These are phyloP conservation scores for Aphelenchoides fujianensis DNA, from an alignment of 1,140 invertebrate genomes.

Conservation along the genomic window DNA sequence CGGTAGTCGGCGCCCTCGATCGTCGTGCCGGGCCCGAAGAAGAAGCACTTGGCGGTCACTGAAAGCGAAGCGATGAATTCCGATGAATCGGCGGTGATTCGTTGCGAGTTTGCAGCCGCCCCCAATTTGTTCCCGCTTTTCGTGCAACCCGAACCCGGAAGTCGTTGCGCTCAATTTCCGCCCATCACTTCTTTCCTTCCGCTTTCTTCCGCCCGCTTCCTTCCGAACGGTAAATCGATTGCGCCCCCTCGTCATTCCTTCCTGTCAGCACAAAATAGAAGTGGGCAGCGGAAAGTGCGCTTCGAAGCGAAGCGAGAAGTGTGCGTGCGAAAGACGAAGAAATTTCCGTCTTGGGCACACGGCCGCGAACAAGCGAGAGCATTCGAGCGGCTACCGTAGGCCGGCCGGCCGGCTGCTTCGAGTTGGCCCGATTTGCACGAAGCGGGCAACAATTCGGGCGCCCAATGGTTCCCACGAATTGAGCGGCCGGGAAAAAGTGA, in stretches of 20 bases:
- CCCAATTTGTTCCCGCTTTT: background rate
- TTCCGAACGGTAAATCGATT: background rate
- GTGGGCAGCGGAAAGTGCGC: background rate
- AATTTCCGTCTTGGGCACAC: background rate
- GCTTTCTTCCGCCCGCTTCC: too few species aligned
- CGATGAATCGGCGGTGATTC: too few species aligned
- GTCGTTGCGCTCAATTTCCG: background rate
- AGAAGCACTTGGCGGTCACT: conserved; percentile 31
- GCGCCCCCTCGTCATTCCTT: background rate
- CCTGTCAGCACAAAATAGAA: background rate
- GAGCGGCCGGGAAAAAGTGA: too few species aligned
- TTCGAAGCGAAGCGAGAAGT: background rate
- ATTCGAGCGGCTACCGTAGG: background rate
- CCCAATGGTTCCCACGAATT: too few species aligned
- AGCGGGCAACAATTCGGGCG: background rate
- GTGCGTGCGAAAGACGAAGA: background rate
- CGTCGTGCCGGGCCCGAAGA: conserved; percentile 41
- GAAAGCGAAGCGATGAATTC: background rate
- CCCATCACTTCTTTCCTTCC: background rate
- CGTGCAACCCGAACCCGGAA: background rate
- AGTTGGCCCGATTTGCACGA: background rate
- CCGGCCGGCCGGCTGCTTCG: background rate
- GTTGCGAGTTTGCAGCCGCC: background rate
- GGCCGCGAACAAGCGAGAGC: background rate
- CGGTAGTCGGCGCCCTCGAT: conserved; percentile 43